These are phyloP conservation scores for Agrilus mali DNA, from an alignment of 2,888 invertebrate species.

Conservation along the genomic window DNA sequence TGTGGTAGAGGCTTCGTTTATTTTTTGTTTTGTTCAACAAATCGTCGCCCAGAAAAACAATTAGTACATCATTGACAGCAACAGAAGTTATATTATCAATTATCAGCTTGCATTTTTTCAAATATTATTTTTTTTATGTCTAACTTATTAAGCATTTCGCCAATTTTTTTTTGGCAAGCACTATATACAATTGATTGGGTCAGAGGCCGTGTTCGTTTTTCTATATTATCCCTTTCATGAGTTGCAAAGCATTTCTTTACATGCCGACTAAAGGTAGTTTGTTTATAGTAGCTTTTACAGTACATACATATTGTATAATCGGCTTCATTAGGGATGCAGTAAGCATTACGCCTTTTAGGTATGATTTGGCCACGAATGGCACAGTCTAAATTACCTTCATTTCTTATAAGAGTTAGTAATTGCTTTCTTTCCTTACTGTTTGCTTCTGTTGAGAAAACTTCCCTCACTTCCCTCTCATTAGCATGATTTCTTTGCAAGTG, in stretches of 20 bases:
- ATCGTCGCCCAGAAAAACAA: slow-evolving; percentile 4
- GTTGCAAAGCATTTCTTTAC: slow-evolving; percentile 2
- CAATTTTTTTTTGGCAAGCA: slow-evolving; percentile 6
- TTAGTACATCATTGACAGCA: slow-evolving; percentile 5
- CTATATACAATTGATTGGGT: slow-evolving; percentile 4
- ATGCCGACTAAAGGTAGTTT: not conserved
- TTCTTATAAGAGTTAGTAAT: not conserved
- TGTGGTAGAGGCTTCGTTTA: slow-evolving; percentile 3
- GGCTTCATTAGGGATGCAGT: not conserved
- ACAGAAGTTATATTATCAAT: slow-evolving; percentile 5
- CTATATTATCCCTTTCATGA: not conserved
- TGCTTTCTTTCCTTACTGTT: not conserved
- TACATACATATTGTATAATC: slow-evolving; percentile 5
- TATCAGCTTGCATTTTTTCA: slow-evolving; percentile 2
- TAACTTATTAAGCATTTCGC: slow-evolving; percentile 4
- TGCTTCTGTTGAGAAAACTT: not conserved
- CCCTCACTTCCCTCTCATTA: not conserved
- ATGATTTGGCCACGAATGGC: not conserved
- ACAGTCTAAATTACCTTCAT: slow-evolving; percentile 1
- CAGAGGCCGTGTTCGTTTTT: not conserved
- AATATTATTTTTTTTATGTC: slow-evolving; percentile 5
- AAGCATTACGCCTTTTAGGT: not conserved
- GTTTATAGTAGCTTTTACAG: slow-evolving; percentile 4
- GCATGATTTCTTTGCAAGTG: not conserved
- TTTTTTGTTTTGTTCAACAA: slow-evolving; percentile 5